These are phyloP conservation scores for Dicranocentrus wangi DNA, from an alignment of 2,888 invertebrate species.

Conservation along the genomic window DNA sequence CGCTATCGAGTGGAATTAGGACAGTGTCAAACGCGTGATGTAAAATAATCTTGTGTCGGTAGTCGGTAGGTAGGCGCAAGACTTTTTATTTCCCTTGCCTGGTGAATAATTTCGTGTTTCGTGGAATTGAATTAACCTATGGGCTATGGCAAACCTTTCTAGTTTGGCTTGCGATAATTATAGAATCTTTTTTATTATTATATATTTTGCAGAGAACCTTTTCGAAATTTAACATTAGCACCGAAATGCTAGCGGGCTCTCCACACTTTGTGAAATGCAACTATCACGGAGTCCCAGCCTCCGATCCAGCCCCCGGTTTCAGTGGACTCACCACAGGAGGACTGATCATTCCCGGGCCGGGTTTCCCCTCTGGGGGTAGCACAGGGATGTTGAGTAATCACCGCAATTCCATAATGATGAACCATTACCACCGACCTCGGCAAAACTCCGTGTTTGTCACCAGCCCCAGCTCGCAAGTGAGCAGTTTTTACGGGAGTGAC, in stretches of 20 bases:
- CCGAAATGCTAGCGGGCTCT: conserved; percentile 64
- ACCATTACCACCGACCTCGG: conserved; percentile 77
- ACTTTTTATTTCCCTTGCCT: too few relatives aligned
- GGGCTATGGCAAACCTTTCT: too few relatives aligned
- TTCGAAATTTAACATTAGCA: conserved; percentile 80
- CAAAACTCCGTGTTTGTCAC: conserved; percentile 93
- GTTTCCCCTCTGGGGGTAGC: conserved; percentile 50
- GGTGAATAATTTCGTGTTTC: too few relatives aligned
- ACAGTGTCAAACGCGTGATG: too few relatives aligned
- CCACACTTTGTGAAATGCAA: conserved; percentile 73
- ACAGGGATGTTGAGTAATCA: conserved; percentile 52
- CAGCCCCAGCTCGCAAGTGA: conserved; percentile 74
- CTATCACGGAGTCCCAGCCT: conserved; percentile 68
- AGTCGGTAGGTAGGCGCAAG: too few relatives aligned
- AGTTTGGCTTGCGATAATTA: too few relatives aligned
- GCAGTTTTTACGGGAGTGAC: conserved; percentile 79
- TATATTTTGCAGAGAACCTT: conserved; percentile 79
- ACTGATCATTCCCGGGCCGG: conserved; percentile 47
- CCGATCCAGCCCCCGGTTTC: conserved; percentile 46
- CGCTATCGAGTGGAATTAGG: too few relatives aligned
- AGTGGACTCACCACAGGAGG: conserved; percentile 48
- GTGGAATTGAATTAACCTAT: too few relatives aligned
- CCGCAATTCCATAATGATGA: conserved; percentile 51
- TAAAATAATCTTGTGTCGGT: too few relatives aligned
- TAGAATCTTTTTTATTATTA: too few relatives aligned